phyloP scores from a whole-genome alignment of 2,888 invertebrate species.

The Heteromyza rotundicornis region DNA sequence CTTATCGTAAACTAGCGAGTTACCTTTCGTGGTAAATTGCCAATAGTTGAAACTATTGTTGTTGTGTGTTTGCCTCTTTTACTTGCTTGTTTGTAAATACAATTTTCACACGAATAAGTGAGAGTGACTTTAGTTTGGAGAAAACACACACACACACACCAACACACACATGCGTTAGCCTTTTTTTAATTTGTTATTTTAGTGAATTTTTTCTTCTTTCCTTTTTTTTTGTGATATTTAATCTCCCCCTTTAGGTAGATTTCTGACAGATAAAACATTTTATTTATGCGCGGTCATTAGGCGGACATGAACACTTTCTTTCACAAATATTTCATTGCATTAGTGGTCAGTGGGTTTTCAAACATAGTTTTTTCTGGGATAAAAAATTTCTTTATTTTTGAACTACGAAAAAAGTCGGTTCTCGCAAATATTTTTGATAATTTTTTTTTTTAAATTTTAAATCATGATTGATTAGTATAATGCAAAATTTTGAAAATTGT shows the following conservation, averaged over 20 bases:
- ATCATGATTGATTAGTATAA: too few species aligned
- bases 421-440: too few species aligned
- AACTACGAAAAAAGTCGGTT: too few species aligned
- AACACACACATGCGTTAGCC: neutral
- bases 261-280: neutral
- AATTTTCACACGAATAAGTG: neutral
- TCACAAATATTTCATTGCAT: too few species aligned
- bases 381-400: too few species aligned
- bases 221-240: neutral
- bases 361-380: too few species aligned
- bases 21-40: neutral
- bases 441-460: too few species aligned
- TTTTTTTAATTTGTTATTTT: neutral
- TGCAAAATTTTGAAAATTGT: too few species aligned
- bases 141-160: neutral
- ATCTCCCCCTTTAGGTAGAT: neutral
- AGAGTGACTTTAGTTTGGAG: neutral
- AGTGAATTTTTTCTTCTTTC: neutral
- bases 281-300: slow-evolving; percentile 4
- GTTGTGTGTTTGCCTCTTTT: neutral
- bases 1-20: neutral
- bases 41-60: slow-evolving; percentile 1
- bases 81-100: neutral
- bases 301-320: slow-evolving; percentile 3
- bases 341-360: too few species aligned